Evolutionary conservation across 2,113 vertebrate genomes (phyloP).

Genomic region (Apistogramma diplotaenia): DNA sequence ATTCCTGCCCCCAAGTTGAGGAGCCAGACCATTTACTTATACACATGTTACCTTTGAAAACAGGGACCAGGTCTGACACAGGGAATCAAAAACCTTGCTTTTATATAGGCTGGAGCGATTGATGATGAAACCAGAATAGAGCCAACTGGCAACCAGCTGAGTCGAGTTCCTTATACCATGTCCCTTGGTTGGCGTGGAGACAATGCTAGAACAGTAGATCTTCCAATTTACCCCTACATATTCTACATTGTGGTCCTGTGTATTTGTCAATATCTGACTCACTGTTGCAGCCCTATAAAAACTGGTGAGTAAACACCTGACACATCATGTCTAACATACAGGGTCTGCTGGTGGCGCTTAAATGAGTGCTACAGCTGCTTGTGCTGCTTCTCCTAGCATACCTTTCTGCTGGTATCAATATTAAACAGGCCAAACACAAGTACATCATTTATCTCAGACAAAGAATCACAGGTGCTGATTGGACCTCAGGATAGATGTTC

Average conservation of each 20-base stretch:
- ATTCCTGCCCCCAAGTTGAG: too few relatives aligned
- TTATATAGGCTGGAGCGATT: too few relatives aligned
- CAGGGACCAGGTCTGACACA: too few relatives aligned
- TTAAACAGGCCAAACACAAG: neutral
- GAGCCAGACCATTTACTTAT: too few relatives aligned
- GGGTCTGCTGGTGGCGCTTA: neutral
- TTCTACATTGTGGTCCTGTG: neutral
- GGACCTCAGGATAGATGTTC: slow-evolving; percentile 12
- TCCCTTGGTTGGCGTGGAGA: neutral
- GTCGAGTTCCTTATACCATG: neutral
- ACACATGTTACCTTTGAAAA: neutral
- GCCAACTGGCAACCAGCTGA: neutral
- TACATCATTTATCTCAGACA: slow-evolving; percentile 4
- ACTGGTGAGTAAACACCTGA: neutral
- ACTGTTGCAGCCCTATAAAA: neutral
- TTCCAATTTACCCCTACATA: neutral
- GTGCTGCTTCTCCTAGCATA: neutral
- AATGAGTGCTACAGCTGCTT: neutral
- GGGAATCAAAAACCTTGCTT: neutral
- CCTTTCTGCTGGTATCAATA: neutral
- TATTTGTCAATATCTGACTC: neutral
- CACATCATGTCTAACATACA: neutral
- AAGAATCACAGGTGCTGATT: slow-evolving; percentile 17
- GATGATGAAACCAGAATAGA: too few relatives aligned
- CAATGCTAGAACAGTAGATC: neutral